Evolutionary conservation across 2,888 invertebrate species (phyloP).

Genomic region (Rosalia funebris): DNA sequence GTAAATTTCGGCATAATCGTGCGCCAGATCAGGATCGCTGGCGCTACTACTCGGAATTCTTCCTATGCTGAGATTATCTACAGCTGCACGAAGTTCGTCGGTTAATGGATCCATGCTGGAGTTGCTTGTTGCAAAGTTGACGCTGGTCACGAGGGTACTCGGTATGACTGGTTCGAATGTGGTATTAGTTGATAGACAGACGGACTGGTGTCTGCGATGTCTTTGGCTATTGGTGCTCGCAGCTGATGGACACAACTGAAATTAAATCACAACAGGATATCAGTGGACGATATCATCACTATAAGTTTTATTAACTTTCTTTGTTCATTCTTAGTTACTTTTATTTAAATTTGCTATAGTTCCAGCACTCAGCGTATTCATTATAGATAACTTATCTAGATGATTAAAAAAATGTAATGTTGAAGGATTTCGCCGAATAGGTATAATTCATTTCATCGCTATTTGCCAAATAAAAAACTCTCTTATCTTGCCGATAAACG

Average conservation of each 20-base stretch:
- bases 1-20: conserved; percentile 94
- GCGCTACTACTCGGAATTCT: conserved; percentile 72
- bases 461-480: too few species aligned
- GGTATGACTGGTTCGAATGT: conserved; percentile 60
- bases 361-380: too few species aligned
- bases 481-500: too few species aligned
- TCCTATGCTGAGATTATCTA: conserved; percentile 67
- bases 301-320: too few species aligned
- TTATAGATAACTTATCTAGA: too few species aligned
- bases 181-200: conserved; percentile 62
- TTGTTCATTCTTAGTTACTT: too few species aligned
- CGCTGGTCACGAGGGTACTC: conserved; percentile 59
- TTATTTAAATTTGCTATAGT: too few species aligned
- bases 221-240: conserved; percentile 53
- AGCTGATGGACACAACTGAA: conserved; percentile 60
- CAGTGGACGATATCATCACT: too few species aligned
- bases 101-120: conserved; percentile 67
- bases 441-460: too few species aligned
- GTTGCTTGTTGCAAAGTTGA: conserved; percentile 63
- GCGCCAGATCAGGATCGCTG: conserved; percentile 75
- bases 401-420: too few species aligned
- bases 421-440: too few species aligned
- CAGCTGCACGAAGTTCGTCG: conserved; percentile 71
- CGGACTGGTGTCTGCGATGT: conserved; percentile 70
- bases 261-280: too few species aligned